phyloP scores from a whole-genome alignment of 1,140 invertebrate genomes.

The Drosophila ironensis region DNA sequence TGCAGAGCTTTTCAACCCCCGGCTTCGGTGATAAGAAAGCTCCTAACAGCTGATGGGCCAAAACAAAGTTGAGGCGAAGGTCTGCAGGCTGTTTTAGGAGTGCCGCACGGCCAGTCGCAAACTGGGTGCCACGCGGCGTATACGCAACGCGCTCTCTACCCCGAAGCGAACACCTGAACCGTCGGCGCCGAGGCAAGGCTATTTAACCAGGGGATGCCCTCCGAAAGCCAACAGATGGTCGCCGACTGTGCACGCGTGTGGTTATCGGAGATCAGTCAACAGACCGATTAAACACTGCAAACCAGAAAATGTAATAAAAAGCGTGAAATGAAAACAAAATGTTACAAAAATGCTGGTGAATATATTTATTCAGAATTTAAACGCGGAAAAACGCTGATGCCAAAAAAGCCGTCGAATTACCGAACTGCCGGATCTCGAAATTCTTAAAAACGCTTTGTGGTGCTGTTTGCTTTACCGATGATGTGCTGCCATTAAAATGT shows the following conservation, averaged over 20 bases:
- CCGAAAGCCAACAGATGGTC: conserved; percentile 75
- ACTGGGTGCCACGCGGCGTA: conserved; percentile 64
- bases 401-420: conserved; percentile 15
- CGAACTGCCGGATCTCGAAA: neutral
- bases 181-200: conserved; percentile 23
- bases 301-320: conserved; percentile 38
- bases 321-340: conserved; percentile 5
- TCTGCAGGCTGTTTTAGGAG: conserved; percentile 14
- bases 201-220: conserved; percentile 52
- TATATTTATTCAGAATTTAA: conserved; percentile 17
- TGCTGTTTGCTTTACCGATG: conserved; percentile 52
- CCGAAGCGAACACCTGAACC: neutral
- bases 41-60: conserved; percentile 60
- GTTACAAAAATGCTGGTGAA: conserved; percentile 15
- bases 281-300: conserved; percentile 26
- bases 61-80: conserved; percentile 54
- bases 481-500: conserved; percentile 56
- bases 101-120: conserved; percentile 51
- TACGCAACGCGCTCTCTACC: conserved; percentile 53
- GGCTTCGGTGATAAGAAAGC: conserved; percentile 69
- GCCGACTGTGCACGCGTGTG: conserved; percentile 64
- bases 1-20: conserved; percentile 67
- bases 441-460: conserved; percentile 22
- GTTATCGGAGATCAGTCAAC: conserved; percentile 60
- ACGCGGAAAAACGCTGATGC: neutral